Evolutionary conservation across 2,888 invertebrate genomes (phyloP).

Genomic region (Trachelus iudaicus): DNA sequence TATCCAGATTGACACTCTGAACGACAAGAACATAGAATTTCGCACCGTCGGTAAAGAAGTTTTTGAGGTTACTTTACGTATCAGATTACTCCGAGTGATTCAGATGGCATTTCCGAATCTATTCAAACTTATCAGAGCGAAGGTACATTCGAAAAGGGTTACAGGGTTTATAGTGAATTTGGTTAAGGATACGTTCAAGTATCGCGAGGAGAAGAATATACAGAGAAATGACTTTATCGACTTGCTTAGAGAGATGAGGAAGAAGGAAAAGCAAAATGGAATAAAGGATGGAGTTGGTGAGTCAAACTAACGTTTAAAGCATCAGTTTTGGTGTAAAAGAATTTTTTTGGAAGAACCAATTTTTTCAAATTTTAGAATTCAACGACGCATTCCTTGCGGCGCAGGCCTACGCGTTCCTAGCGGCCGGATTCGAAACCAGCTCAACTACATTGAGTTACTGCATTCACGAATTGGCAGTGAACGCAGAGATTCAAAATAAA

Average conservation of each 20-base stretch:
- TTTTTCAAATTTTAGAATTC: conserved; percentile 29
- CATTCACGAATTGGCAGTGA: conserved; percentile 12
- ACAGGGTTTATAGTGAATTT: conserved; percentile 66
- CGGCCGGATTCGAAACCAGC: conserved; percentile 61
- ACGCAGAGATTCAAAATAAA: conserved; percentile 10
- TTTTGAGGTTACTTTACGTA: conserved; percentile 25
- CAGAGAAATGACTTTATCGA: conserved; percentile 69
- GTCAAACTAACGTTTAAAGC: not conserved
- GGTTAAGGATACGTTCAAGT: conserved; percentile 66
- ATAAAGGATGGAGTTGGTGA: conserved; percentile 5
- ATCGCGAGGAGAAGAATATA: conserved; percentile 64
- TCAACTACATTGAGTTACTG: conserved; percentile 9
- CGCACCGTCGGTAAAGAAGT: conserved; percentile 35
- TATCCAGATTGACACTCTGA: conserved; percentile 58
- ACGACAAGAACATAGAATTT: conserved; percentile 56
- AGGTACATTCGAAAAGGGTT: conserved; percentile 53
- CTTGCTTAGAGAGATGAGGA: conserved; percentile 67
- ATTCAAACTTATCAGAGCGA: conserved; percentile 52
- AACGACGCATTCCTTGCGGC: conserved; percentile 50
- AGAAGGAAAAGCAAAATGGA: conserved; percentile 36
- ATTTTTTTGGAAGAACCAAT: too few species aligned
- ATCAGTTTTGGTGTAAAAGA: not conserved
- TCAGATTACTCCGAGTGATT: conserved; percentile 11
- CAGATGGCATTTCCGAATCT: conserved; percentile 53
- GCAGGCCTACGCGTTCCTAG: conserved; percentile 58